Conservation (phyloP, 2,113 vertebrate genomes). For the Prinia subflava region DNA sequence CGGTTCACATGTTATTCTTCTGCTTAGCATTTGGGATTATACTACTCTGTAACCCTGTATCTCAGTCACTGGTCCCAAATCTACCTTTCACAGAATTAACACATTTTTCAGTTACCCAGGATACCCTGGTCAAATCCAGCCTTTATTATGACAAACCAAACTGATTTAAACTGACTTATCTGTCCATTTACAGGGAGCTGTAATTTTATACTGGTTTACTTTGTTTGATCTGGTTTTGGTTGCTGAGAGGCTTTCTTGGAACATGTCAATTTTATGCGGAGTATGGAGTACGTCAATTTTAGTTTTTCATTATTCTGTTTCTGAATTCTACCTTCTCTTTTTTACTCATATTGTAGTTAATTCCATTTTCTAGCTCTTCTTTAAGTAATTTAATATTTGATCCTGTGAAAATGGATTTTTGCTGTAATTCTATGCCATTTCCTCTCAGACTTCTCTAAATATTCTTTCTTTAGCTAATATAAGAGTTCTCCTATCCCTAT, state of each 20-base stretch:
- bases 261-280: too few species aligned
- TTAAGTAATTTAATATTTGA: not conserved
- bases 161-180: not conserved
- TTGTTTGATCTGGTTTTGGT: not conserved
- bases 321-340: not conserved
- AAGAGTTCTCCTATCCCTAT: not conserved
- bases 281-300: not conserved
- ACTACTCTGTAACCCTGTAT: not conserved
- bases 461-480: not conserved
- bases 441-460: not conserved
- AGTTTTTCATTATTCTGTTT: not conserved
- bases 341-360: not conserved
- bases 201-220: not conserved
- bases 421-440: not conserved
- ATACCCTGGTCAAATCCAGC: not conserved
- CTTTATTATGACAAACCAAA: not conserved
- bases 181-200: not conserved
- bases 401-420: constrained; percentile 1
- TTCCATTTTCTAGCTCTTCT: not conserved
- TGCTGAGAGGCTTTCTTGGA: not conserved
- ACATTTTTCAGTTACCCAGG: not conserved
- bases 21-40: not conserved
- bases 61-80: not conserved
- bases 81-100: not conserved
- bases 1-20: not conserved